Base-by-base conservation (phyloP, 2,888 invertebrate genomes). In the Orthosia gothica region DNA sequence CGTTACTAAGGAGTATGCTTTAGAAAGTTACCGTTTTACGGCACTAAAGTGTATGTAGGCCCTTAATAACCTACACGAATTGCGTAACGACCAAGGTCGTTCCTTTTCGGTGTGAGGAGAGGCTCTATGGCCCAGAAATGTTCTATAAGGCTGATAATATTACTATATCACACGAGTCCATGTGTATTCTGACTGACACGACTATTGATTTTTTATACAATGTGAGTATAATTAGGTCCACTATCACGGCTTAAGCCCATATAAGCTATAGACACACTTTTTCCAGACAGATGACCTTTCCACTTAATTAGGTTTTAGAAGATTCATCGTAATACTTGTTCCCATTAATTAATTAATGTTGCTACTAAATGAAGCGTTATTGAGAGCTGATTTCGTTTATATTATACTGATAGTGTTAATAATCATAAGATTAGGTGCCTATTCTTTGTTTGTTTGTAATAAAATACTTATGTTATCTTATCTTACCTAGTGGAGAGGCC, bases 261-360 rank as follows among this genome's bases (percentile, higher is more conserved):
- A 52, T 16, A 52, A 55, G 50, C 63, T 61, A 32, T 68, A 52
- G 66, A 70, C 32, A 70, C 50, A 68, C 61, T 84, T 80, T 80
- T 84, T 86, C 65, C 72, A 83, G 81, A 81, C 81, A 81, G 73
- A 69, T 74, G 62, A 77, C 74, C 77, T 73, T 86, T 83, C 74
- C 86, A 73, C 32, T 77, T 77, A 86, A 84, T 86, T 86, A 80
- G 54, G 58, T 86, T 80, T 77, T 75, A 77, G 76, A 73, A 80
- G 74, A 82, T 74, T 83, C 71, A 74, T 72, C 74, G 72, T 70
- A 72, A 74, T 80, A 76, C 66, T 82, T 64, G 58, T 70, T 74
- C 26, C 52, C 58, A 71, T 85, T 80, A 68, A 72, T 80, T 75
- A 84, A 81, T 81, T 80, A 76, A 74, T 83, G 80, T 71, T 70